phyloP scores from a whole-genome alignment of 2,888 invertebrate genomes.

The Xestia c-nigrum region DNA sequence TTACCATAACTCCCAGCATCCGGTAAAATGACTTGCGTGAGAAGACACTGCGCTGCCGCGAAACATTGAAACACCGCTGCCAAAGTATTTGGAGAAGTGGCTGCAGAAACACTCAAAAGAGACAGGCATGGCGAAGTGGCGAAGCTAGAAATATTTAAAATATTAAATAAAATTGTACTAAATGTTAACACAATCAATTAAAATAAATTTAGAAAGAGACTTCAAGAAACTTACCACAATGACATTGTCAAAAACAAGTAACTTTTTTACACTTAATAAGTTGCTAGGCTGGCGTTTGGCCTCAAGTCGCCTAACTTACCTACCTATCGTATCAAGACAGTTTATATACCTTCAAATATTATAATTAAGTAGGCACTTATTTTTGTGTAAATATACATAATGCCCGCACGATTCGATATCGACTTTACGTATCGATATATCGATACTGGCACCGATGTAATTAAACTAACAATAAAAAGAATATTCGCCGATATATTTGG shows the following conservation, averaged over 20 bases:
- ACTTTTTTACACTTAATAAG: no score
- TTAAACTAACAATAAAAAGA: background rate
- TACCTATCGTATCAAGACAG: background rate
- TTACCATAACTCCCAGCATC: background rate
- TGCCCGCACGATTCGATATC: background rate
- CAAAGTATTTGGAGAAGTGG: background rate
- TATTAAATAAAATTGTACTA: background rate
- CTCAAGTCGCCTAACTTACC: no score
- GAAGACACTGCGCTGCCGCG: constrained; percentile 75
- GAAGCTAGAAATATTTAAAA: background rate
- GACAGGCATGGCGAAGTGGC: background rate
- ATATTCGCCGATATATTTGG: background rate
- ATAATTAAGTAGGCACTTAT: background rate
- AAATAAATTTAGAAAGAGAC: background rate
- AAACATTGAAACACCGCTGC: background rate
- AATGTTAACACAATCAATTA: background rate
- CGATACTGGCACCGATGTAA: background rate
- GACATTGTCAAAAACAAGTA: background rate
- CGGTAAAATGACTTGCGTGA: background rate
- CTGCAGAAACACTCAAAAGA: background rate
- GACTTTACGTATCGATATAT: background rate
- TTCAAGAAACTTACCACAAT: background rate
- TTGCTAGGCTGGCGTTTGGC: no score
- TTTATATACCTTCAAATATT: background rate
- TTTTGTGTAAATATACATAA: background rate